These are phyloP conservation scores for Slavum lentiscoides DNA, from an alignment of 2,888 invertebrate genomes.

Conservation along the genomic window DNA sequence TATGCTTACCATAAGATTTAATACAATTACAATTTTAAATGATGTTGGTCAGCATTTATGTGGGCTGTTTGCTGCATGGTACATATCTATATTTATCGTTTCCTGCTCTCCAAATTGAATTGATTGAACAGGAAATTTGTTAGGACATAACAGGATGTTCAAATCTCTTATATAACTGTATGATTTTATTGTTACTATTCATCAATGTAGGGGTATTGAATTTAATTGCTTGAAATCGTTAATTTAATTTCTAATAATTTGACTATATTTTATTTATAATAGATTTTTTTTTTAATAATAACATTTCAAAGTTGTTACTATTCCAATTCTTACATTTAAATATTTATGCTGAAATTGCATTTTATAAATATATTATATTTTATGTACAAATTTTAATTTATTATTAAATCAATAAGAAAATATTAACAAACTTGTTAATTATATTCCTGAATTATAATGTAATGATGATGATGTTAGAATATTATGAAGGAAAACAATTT, in stretches of 20 bases:
- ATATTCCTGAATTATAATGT: too few species aligned
- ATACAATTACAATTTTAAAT: constrained; percentile 28
- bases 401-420: too few species aligned
- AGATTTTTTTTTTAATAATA: too few species aligned
- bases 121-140: constrained; percentile 44
- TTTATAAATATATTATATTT: too few species aligned
- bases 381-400: too few species aligned
- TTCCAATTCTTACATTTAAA: too few species aligned
- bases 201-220: constrained; percentile 11
- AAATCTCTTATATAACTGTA: constrained; percentile 24
- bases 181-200: neutral
- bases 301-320: too few species aligned
- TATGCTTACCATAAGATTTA: constrained; percentile 18
- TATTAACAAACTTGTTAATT: too few species aligned
- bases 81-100: constrained; percentile 48
- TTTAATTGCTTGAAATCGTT: neutral
- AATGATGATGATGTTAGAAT: too few species aligned
- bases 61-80: constrained; percentile 6
- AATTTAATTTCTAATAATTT: neutral
- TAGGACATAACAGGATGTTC: constrained; percentile 45
- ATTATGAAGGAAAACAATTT: too few species aligned
- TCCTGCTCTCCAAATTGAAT: constrained; percentile 48
- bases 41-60: constrained; percentile 29
- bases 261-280: neutral
- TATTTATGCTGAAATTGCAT: too few species aligned